Conservation (phyloP, 2,797 vertebrate species). For the Octomys mimax region DNA sequence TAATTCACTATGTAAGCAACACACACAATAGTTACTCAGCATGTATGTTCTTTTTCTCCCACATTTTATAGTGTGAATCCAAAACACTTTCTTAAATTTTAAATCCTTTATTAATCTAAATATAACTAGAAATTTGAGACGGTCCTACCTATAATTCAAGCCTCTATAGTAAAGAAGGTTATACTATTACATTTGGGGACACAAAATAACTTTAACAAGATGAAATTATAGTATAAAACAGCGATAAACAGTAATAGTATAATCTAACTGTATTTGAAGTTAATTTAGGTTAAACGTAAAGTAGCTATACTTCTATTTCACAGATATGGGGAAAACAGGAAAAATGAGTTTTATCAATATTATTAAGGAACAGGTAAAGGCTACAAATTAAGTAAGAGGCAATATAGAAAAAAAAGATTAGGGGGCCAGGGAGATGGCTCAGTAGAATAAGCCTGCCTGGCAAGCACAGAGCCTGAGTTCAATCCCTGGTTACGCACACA, state of each 20-base stretch:
- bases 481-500: too few species aligned
- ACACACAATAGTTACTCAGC: background rate
- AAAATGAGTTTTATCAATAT: background rate
- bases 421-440: background rate
- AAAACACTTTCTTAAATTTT: constrained; percentile 17
- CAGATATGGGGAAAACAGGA: background rate
- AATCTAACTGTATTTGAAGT: constrained; percentile 18
- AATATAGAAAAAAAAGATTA: background rate
- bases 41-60: background rate
- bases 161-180: background rate
- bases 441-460: too few species aligned
- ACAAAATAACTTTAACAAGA: constrained; percentile 55
- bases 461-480: too few species aligned
- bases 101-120: constrained; percentile 51
- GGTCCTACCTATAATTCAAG: background rate
- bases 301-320: background rate
- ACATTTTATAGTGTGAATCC: background rate
- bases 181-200: background rate
- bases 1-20: background rate
- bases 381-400: constrained; percentile 22
- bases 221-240: constrained; percentile 43
- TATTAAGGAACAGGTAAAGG: background rate
- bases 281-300: background rate
- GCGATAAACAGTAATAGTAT: background rate
- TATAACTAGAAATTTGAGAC: constrained; percentile 41